Base-by-base conservation (phyloP, 1,140 invertebrate genomes). In the Lucilia sericata region DNA sequence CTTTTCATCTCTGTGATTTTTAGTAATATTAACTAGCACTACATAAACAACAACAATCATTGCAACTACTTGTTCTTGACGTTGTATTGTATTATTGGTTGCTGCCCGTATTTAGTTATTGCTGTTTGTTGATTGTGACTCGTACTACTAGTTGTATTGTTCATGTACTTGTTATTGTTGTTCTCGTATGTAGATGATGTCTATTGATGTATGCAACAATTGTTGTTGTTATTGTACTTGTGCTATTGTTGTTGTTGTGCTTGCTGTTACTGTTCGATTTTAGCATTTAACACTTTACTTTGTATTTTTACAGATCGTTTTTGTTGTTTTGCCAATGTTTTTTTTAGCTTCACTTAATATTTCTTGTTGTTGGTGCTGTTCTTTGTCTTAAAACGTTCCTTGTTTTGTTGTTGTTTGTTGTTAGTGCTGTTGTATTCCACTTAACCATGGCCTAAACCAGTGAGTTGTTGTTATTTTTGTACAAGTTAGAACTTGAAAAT, bases 171-270 rank as follows among this genome's bases (percentile, higher is more conserved):
- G 65, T 60, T 70, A n/a, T 70, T 21, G 65, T 60, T 70, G 21
- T 70, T 70, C 65, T 70, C n/a, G 65, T 70, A 42, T 70, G 65
- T 70, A 70, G 65, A 21, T 70, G 65, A 70, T 70, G 65, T 70
- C 65, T 70, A 70, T 21, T 70, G 65, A 70, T 70, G 65, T 70
- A 70, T 70, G 65, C 65, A 70, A 70, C 65, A 70, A 70, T 70
- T 70, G 65, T 21, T 65, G 2, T 78, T 78, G 34, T 36, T 42
- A 13, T 42, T 78, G 75, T 78, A 36, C 5, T 76, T 76, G 21
- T 75, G 21, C 34, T 42, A 17, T 75, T 78, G 34, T 78, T 78
- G 30, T 36, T 76, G 10, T 75, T 75, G 13, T 75, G 12, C 1
- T 75, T 78, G 75, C 14, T 78, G 75, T 78, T 78, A 30, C 21